These are phyloP conservation scores for Diprion similis DNA, from an alignment of 1,140 invertebrate genomes.

Conservation along the genomic window DNA sequence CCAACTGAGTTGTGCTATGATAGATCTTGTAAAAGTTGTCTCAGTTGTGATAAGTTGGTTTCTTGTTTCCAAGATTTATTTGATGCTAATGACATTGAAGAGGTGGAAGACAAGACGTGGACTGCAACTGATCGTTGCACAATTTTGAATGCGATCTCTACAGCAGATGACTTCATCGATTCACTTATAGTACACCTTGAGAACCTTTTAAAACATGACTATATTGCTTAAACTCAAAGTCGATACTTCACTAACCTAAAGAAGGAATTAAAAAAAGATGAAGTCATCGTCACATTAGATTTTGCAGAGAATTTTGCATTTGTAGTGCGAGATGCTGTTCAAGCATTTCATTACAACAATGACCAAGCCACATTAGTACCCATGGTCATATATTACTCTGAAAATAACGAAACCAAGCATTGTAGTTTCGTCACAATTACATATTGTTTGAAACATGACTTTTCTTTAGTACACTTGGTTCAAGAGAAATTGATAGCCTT, in stretches of 20 bases:
- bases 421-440: conserved; percentile 19
- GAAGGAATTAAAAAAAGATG: conserved; percentile 23
- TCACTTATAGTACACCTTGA: conserved; percentile 21
- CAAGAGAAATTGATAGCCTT: conserved; percentile 14
- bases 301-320: conserved; percentile 49
- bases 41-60: conserved; percentile 7
- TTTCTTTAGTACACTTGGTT: conserved; percentile 17
- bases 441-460: conserved; percentile 29
- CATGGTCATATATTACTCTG: conserved; percentile 28
- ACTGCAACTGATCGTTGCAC: conserved; percentile 18
- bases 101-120: conserved; percentile 24
- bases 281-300: conserved; percentile 35
- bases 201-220: conserved; percentile 29
- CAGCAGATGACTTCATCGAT: conserved; percentile 27
- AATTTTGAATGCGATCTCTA: conserved; percentile 10
- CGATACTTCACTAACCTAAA: conserved; percentile 21
- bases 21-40: conserved; percentile 17
- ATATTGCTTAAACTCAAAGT: conserved; percentile 33
- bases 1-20: conserved; percentile 6
- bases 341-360: conserved; percentile 43
- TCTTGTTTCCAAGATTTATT: conserved; percentile 17
- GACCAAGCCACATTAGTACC: conserved; percentile 41
- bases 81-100: conserved; percentile 18
- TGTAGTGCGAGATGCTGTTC: conserved; percentile 39
- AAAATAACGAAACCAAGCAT: conserved; percentile 20